Conservation (phyloP, 2,797 vertebrate species). For the Remorina albescens region DNA sequence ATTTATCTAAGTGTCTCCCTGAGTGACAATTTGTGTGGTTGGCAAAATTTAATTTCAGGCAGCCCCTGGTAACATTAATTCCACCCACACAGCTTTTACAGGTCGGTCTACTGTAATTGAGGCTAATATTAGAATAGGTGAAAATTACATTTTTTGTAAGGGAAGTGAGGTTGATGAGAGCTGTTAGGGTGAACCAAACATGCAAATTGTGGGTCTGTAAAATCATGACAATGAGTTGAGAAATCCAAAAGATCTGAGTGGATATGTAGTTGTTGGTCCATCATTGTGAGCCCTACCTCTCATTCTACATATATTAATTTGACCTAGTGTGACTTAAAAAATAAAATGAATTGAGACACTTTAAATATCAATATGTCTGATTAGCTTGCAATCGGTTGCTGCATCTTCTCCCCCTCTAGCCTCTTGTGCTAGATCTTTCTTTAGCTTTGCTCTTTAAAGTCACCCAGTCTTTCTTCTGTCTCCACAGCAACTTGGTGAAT, state of each 20-base stretch:
- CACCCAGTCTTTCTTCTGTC: background rate
- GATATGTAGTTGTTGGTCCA: background rate
- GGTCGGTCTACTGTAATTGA: background rate
- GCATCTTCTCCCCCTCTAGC: background rate
- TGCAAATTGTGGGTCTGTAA: background rate
- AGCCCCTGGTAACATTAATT: constrained; percentile 10
- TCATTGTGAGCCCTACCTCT: too few species aligned
- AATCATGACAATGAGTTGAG: background rate
- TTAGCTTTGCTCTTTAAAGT: constrained; percentile 4
- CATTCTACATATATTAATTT: background rate
- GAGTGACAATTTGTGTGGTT: constrained; percentile 33
- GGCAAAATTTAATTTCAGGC: constrained; percentile 28
- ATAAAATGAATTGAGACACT: background rate
- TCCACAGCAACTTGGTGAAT: constrained; percentile 23
- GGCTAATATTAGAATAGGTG: background rate
- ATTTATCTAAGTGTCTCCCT: constrained; percentile 33
- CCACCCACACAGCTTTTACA: background rate
- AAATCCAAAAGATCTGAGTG: background rate
- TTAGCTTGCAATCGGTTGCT: background rate
- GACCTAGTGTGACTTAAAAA: background rate
- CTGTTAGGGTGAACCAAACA: too few species aligned
- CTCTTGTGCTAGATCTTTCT: background rate
- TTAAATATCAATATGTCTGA: background rate
- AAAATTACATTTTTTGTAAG: too few species aligned
- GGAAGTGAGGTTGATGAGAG: too few species aligned